Evolutionary conservation across 2,113 vertebrate species (phyloP).

Genomic region (Drymodes brunneopygia): DNA sequence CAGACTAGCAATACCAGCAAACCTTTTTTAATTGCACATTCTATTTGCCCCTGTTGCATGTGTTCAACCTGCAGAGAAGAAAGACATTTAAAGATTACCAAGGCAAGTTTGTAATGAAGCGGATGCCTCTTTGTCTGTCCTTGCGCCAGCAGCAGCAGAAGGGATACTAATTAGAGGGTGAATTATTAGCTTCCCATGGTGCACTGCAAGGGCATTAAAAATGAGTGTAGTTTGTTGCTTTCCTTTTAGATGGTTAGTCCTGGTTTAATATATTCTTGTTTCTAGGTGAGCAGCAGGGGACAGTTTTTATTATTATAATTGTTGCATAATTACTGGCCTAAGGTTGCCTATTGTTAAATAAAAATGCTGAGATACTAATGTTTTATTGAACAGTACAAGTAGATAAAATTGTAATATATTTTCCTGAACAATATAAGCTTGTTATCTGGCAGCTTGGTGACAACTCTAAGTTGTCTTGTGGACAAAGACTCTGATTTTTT

Average conservation of each 20-base stretch:
- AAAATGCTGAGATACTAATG: slow-evolving; percentile 78
- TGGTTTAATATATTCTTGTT: slow-evolving; percentile 81
- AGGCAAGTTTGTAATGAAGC: slow-evolving; percentile 74
- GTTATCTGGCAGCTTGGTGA: slow-evolving; percentile 67
- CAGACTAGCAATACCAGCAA: slow-evolving; percentile 18
- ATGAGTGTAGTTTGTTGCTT: slow-evolving; percentile 74
- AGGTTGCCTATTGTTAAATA: slow-evolving; percentile 83
- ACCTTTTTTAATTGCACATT: slow-evolving; percentile 65
- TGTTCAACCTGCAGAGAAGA: slow-evolving; percentile 71
- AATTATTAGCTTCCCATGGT: slow-evolving; percentile 86
- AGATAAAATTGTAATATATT: slow-evolving; percentile 77
- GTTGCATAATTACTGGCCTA: slow-evolving; percentile 82
- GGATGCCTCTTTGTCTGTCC: slow-evolving; percentile 78
- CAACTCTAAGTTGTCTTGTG: slow-evolving; percentile 44
- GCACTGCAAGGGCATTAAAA: slow-evolving; percentile 83
- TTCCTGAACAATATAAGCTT: slow-evolving; percentile 68
- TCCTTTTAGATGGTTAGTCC: slow-evolving; percentile 70
- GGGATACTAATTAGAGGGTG: slow-evolving; percentile 85
- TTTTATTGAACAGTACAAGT: slow-evolving; percentile 79
- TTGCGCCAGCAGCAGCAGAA: slow-evolving; percentile 78
- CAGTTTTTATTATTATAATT: slow-evolving; percentile 83
- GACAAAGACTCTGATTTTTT: slow-evolving; percentile 15
- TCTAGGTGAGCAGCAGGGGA: slow-evolving; percentile 79
- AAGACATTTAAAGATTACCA: slow-evolving; percentile 77
- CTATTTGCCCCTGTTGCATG: slow-evolving; percentile 48